A percentile compares a stretch with the other conserved stretches of the same genome.
These are phyloP conservation scores for Pterostichus niger DNA, from an alignment of 2,888 invertebrate genomes.

Conservation along the genomic window DNA sequence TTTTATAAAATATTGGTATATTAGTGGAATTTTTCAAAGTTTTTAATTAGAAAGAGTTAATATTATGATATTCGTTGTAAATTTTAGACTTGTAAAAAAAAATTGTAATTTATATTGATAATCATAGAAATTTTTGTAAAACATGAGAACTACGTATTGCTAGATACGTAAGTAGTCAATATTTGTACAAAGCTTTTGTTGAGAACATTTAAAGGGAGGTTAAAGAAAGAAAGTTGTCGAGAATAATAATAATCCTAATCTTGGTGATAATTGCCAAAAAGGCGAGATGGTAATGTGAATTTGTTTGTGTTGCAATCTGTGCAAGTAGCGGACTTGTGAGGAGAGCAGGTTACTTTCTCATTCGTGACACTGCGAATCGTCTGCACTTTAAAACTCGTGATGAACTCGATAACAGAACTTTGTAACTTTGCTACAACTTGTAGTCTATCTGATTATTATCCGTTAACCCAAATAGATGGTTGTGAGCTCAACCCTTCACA, in stretches of 20 bases:
- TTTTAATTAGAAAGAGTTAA: too few species aligned
- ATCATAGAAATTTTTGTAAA: too few species aligned
- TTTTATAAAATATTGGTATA: too few species aligned
- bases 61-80: too few species aligned
- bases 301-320: slow-evolving; percentile 43
- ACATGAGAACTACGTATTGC: too few species aligned
- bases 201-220: neutral
- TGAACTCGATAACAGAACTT: slow-evolving; percentile 53
- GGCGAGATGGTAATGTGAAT: slow-evolving; percentile 25
- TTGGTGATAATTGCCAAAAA: slow-evolving; percentile 13
- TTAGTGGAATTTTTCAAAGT: too few species aligned
- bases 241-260: slow-evolving; percentile 18
- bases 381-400: slow-evolving; percentile 52
- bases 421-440: slow-evolving; percentile 50
- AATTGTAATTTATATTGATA: too few species aligned
- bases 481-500: slow-evolving; percentile 50
- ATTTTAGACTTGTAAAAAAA: too few species aligned
- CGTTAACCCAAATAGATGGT: slow-evolving; percentile 50
- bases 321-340: slow-evolving; percentile 8
- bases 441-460: slow-evolving; percentile 55
- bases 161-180: neutral
- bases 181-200: neutral
- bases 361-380: slow-evolving; percentile 61
- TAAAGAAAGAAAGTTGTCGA: neutral
- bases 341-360: slow-evolving; percentile 49